Percentiles rank a stretch among this genome's conserved stretches.
phyloP scores from a whole-genome alignment of 2,113 vertebrate species.

The Plecotus auritus region DNA sequence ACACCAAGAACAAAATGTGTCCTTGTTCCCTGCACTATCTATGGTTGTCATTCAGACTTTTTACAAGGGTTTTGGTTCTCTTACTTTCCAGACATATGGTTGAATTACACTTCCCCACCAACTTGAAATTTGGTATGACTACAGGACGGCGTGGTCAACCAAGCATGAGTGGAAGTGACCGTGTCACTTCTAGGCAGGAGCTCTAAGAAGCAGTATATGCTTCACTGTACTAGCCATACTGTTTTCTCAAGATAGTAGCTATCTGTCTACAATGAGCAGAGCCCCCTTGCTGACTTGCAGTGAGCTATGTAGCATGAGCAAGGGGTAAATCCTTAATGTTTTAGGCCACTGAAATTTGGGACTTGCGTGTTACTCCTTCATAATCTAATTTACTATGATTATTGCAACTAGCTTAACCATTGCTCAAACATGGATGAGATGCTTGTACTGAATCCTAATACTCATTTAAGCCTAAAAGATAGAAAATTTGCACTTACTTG shows the following conservation, averaged over 20 bases:
- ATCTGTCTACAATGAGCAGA: not conserved
- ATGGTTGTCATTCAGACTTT: not conserved
- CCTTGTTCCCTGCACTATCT: not conserved
- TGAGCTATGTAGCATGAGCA: not conserved
- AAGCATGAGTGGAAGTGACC: not conserved
- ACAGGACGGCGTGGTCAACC: too few species aligned
- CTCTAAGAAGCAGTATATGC: not conserved
- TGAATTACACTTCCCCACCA: not conserved
- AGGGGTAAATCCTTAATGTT: not conserved
- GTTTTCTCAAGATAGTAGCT: not conserved
- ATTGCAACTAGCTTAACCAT: not conserved
- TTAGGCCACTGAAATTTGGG: not conserved
- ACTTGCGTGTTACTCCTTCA: not conserved
- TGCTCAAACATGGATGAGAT: not conserved
- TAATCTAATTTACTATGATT: not conserved
- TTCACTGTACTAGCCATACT: fast-evolving
- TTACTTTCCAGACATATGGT: not conserved
- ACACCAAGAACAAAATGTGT: not conserved
- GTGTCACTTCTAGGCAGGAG: not conserved
- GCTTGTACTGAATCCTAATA: not conserved
- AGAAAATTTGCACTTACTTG: not conserved
- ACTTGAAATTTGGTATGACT: not conserved
- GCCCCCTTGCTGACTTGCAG: not conserved
- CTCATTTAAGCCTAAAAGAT: not conserved
- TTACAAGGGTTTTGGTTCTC: not conserved